phyloP scores from a whole-genome alignment of 2,113 vertebrate species.

The Meleagris gallopavo region DNA sequence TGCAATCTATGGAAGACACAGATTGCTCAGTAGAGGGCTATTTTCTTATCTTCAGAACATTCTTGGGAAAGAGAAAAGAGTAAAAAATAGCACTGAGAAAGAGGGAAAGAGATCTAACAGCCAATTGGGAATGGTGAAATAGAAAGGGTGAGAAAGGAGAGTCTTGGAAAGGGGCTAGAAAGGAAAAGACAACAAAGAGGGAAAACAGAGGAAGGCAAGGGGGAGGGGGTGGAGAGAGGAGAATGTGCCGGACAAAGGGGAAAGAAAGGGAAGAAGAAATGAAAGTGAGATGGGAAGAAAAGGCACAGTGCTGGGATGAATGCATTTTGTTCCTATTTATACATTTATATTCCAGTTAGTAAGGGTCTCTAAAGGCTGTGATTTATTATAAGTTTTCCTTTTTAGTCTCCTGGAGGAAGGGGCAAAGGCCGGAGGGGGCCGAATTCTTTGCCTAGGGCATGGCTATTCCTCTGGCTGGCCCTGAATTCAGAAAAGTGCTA shows the following conservation, averaged over 20 bases:
- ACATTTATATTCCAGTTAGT: constrained; percentile 56
- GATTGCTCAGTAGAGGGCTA: neutral
- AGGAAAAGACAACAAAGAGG: constrained; percentile 53
- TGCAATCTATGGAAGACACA: constrained; percentile 16
- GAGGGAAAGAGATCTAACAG: constrained; percentile 56
- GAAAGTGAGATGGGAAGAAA: constrained; percentile 44
- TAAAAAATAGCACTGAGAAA: constrained; percentile 8
- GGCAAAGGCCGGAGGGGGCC: constrained; percentile 70
- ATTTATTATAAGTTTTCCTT: constrained; percentile 70
- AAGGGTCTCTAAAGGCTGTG: constrained; percentile 66
- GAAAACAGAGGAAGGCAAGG: neutral
- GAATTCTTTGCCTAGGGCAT: constrained; percentile 68
- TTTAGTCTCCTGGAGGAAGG: constrained; percentile 4
- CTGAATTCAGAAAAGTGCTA: constrained; percentile 66
- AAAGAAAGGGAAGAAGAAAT: constrained; percentile 61
- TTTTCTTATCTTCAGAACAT: constrained; percentile 49
- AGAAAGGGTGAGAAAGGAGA: constrained; percentile 68
- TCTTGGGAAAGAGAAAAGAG: constrained; percentile 45
- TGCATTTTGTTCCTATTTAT: neutral
- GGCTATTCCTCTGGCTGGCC: constrained; percentile 62
- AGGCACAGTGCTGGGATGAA: neutral
- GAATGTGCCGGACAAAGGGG: constrained; percentile 45
- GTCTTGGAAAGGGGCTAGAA: constrained; percentile 30
- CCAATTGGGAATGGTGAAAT: constrained; percentile 34
- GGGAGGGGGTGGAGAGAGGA: constrained; percentile 23